These are phyloP conservation scores for Acronicta psi DNA, from an alignment of 2,888 invertebrate species.

Conservation along the genomic window DNA sequence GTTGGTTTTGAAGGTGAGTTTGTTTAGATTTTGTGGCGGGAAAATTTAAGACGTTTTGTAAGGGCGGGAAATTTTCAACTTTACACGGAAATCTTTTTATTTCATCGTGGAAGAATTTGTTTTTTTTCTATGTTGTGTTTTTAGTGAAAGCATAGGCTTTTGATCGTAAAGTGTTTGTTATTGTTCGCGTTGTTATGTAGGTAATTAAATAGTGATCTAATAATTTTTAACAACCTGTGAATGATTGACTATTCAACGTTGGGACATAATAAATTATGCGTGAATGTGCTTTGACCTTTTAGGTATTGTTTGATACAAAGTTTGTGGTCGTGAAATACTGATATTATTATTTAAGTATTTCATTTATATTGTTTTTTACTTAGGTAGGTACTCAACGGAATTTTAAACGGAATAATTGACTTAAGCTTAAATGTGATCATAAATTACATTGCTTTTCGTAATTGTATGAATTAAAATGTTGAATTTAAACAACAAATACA, in stretches of 20 bases:
- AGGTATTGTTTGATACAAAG: background rate
- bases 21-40: constrained; percentile 42
- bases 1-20: constrained; percentile 85
- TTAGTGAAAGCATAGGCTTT: constrained; percentile 8
- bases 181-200: constrained; percentile 19
- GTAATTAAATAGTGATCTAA: constrained; percentile 36
- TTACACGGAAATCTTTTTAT: background rate
- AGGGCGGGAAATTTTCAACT: constrained; percentile 20
- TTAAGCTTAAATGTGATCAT: too few relatives aligned
- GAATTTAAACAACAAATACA: too few relatives aligned
- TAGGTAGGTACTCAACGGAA: too few relatives aligned
- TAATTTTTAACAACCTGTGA: constrained; percentile 27
- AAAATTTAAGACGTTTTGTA: constrained; percentile 10
- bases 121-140: constrained; percentile 5
- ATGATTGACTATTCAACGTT: constrained; percentile 23
- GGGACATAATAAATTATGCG: constrained; percentile 3
- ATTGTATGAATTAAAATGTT: too few relatives aligned
- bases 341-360: background rate
- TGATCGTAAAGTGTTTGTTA: constrained; percentile 35
- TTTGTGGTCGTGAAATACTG: too few relatives aligned
- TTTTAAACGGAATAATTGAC: too few relatives aligned
- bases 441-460: too few relatives aligned
- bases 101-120: background rate
- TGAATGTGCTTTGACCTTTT: constrained; percentile 37
- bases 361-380: too few relatives aligned